Percentiles rank a stretch among this genome's conserved stretches.
Conservation (phyloP, 1,140 invertebrate species). For the Papilio xuthus region DNA sequence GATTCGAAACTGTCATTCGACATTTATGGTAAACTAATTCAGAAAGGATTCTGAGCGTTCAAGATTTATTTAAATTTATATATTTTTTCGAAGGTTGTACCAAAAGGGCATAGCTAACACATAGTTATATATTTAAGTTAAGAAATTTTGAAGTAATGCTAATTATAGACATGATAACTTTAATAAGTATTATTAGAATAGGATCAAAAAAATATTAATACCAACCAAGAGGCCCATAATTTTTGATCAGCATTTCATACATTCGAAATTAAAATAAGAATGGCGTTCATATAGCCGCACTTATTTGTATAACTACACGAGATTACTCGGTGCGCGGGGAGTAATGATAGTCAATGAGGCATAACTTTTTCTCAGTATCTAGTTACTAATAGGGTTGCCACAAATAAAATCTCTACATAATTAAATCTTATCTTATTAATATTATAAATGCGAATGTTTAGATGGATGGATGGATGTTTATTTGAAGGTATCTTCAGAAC, state of each 20-base stretch:
- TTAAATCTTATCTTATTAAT: no score
- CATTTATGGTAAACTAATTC: background rate
- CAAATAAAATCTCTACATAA: background rate
- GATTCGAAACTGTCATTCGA: background rate
- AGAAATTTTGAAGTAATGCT: background rate
- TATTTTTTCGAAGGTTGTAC: background rate
- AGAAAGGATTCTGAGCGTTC: background rate
- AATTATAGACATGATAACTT: background rate
- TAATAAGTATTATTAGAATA: background rate
- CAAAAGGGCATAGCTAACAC: background rate
- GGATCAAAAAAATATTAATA: background rate
- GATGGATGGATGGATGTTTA: no score
- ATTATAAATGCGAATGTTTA: no score
- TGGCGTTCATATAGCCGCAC: slow-evolving; percentile 29
- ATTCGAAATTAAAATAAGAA: slow-evolving; percentile 38
- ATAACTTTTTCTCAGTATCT: slow-evolving; percentile 49
- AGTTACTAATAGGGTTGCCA: slow-evolving; percentile 41
- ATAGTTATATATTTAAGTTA: background rate
- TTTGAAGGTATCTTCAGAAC: no score
- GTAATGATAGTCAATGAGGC: slow-evolving; percentile 48
- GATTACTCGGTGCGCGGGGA: slow-evolving; percentile 37
- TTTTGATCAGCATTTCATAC: slow-evolving; percentile 23
- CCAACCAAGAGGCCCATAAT: background rate
- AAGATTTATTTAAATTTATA: background rate
- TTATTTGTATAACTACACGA: slow-evolving; percentile 37